Base-by-base conservation (phyloP, 1,140 invertebrate genomes). In the Daktulosphaira vitifoliae region DNA sequence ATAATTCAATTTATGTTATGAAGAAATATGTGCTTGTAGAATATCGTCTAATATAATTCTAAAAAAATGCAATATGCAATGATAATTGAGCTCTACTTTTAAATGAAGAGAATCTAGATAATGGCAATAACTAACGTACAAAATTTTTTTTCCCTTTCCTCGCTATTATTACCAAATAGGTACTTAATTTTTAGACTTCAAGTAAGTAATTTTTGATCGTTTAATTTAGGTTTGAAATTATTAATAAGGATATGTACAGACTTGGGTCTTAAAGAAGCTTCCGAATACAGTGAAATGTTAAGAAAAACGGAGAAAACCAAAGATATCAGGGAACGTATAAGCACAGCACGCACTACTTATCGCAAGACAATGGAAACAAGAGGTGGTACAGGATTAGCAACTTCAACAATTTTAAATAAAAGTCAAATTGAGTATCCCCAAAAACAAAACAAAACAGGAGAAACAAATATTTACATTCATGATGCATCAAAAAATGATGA, bases 281-380 rank as follows among this genome's bases (percentile, higher is more conserved):
- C 83, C 67, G 81, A 88, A 18, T 96, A 92, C 73, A 79, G 83
- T 7, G 74, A 81, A 38, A 89, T 91, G 73, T 78, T 96, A 69
- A 87, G 89, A 71, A 86, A 88, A 72, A 81, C 86, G 23, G 91
- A 96, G 72, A 87, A 88, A 76, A 74, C 82, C n/a, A 84, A 85
- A 71, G 83, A 91, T 76, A 80, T 81, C 59, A 77, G 83, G 72
- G 79, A 84, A 71, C 72, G 82, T 68, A 74, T 81, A 70, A 80
- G 83, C 70, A 78, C 79, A 71, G 67, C 56, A 26, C 73, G 81
- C 67, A 80, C 81, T 68, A 80, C 80, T 74, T 75, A 68, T 20
- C 56, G 56, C 4, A 62, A 62, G 26, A 62, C 56, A n/a, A 62
- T 62, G 56, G 56, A 62, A 62, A 62, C 39, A 9, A 62, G 56